These are phyloP conservation scores for Megathymus violae DNA, from an alignment of 1,140 invertebrate genomes.

Conservation along the genomic window DNA sequence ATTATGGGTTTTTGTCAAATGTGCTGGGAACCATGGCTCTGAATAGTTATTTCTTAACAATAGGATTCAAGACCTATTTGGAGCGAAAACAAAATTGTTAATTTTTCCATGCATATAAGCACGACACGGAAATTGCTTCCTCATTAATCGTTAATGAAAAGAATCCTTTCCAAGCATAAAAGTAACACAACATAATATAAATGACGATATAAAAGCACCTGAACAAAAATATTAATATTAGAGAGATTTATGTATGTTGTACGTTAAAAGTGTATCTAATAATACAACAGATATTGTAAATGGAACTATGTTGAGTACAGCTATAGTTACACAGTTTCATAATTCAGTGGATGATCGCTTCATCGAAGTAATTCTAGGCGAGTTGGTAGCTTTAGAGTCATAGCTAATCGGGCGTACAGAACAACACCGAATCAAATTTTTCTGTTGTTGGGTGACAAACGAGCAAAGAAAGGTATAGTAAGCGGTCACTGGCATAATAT, in stretches of 20 bases:
- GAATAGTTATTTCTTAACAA: too few species aligned
- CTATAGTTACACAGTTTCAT: constrained; percentile 22
- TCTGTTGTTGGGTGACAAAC: too few species aligned
- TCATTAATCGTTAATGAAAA: background rate
- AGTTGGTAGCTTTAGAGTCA: background rate
- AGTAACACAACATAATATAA: background rate
- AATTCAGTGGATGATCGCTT: constrained; percentile 30
- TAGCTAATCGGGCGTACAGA: too few species aligned
- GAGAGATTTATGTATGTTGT: constrained; percentile 28
- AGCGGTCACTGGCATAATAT: too few species aligned
- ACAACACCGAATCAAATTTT: too few species aligned
- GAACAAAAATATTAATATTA: background rate
- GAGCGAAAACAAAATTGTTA: background rate
- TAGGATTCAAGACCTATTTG: too few species aligned
- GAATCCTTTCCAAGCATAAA: background rate
- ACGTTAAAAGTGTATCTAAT: constrained; percentile 14
- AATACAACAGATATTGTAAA: constrained; percentile 27
- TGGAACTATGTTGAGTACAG: constrained; percentile 11
- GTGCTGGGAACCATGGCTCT: too few species aligned
- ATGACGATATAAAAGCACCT: constrained; percentile 11
- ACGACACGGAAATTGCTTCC: background rate
- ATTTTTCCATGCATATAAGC: background rate
- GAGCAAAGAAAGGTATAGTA: too few species aligned
- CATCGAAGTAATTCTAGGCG: constrained; percentile 14
- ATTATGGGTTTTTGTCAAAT: too few species aligned